Percentiles rank a stretch among this genome's conserved stretches.
phyloP scores from a whole-genome alignment of 2,113 vertebrate species.

The Girardinichthys multiradiatus region DNA sequence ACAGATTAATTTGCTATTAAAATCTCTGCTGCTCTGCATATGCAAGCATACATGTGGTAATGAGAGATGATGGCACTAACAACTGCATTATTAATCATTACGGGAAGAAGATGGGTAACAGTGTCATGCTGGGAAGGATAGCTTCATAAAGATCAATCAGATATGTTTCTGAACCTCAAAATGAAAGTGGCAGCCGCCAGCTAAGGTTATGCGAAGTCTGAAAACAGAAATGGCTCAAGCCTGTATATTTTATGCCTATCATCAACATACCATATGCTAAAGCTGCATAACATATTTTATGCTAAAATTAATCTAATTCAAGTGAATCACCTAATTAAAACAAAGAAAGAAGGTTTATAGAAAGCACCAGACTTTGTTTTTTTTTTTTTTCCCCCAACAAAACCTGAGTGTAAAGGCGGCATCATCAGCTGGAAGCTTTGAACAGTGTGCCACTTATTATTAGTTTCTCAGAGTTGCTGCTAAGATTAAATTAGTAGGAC shows the following conservation, averaged over 20 bases:
- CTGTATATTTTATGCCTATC: conserved; percentile 1
- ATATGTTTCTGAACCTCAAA: conserved; percentile 37
- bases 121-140: conserved; percentile 30
- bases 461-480: conserved; percentile 2
- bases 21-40: conserved; percentile 37
- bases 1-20: conserved; percentile 62
- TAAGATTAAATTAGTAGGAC: not conserved
- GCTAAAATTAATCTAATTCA: conserved; percentile 53
- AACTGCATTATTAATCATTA: conserved; percentile 50
- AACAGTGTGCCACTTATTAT: conserved; percentile 15
- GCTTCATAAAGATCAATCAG: conserved; percentile 53
- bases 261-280: conserved; percentile 32
- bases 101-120: conserved; percentile 42
- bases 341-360: conserved; percentile 25
- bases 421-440: conserved; percentile 25
- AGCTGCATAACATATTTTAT: conserved; percentile 46
- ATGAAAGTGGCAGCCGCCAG: conserved; percentile 31
- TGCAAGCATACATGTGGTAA: conserved; percentile 50
- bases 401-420: not conserved
- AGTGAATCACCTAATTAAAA: conserved; percentile 23
- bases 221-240: conserved; percentile 31
- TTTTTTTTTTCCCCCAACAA: conserved; percentile 6
- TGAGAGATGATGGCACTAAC: conserved; percentile 45
- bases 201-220: conserved; percentile 26
- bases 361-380: conserved; percentile 16